Evolutionary conservation across 1,140 invertebrate genomes (phyloP).

Genomic region (Brachionus rubens): DNA sequence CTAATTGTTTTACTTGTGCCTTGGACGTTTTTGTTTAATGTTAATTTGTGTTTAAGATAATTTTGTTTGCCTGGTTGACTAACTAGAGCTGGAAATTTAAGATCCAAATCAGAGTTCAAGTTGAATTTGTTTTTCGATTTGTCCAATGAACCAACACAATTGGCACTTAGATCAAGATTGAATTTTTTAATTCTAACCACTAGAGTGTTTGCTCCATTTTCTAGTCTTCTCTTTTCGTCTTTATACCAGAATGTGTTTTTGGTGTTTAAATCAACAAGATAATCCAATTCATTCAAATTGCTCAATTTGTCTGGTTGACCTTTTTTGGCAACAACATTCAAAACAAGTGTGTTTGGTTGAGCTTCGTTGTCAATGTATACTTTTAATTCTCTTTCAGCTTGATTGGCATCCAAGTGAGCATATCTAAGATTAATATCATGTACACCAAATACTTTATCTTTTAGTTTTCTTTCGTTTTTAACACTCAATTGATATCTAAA

Average conservation of each 20-base stretch:
- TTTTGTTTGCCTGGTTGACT: background rate
- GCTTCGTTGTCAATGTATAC: background rate
- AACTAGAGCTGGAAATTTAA: background rate
- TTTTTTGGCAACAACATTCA: conserved; percentile 10
- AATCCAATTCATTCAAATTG: background rate
- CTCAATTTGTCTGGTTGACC: conserved; percentile 15
- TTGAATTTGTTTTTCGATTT: background rate
- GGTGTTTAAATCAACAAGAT: background rate
- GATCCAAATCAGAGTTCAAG: background rate
- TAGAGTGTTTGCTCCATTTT: background rate
- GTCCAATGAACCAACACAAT: background rate
- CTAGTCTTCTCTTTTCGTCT: background rate
- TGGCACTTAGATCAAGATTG: background rate
- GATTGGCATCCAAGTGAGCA: conserved; percentile 21
- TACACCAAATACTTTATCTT: background rate
- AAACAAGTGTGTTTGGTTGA: background rate
- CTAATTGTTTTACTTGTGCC: background rate
- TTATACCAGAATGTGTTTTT: background rate
- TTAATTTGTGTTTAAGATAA: background rate
- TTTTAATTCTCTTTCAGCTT: conserved; percentile 11
- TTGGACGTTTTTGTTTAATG: background rate
- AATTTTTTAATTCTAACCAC: background rate
- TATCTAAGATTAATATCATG: conserved; percentile 10
- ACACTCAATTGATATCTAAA: background rate
- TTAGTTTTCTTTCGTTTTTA: conserved; percentile 6